Evolutionary conservation across 2,888 invertebrate species (phyloP), one percentile per base, ranked within the genome.

Genomic region (Euspilapteryx auroguttella): DNA sequence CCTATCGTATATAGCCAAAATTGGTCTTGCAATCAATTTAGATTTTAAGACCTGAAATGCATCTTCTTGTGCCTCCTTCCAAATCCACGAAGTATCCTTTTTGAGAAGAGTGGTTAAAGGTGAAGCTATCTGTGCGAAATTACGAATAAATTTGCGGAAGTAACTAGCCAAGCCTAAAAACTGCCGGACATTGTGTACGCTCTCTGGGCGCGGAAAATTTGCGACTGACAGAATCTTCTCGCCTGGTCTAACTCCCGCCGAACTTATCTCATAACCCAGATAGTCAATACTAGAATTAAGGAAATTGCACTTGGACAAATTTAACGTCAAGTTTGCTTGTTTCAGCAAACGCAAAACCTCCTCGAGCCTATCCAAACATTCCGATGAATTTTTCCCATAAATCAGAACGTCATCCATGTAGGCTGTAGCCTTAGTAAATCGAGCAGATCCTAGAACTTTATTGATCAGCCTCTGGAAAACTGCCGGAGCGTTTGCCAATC

Each of bases 241-340:
- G 4, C 44, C 47, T 2, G 50, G 50, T 28, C 31, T 25, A 1
- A 52, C 34, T 0, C 45, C 44, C 0, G 33, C 21, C n/a, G 13
- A 28, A 7, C 36, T 37, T 20, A 50, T 37, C 29, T 45, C 40
- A 14, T 41, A 39, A 0, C 48, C 49, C 12, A 50, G 35, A 30
- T 45, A 51, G 4, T 47, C 40, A 8, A 51, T 36, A 17, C 28
- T 31, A 1, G 30, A 30, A 24, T 34, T 12, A 4, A 44, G 34
- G 27, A 52, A 47, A 3, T 31, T 14, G 28, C 45, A 48, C 28
- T 45, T 49, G 0, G 35, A 30, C 2, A 50, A 24, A 29, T 52
- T 52, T 3, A 55, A 21, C 1, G 46, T 49, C 3, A 54, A 29
- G n/a, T 41, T 40, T 4, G 46, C 40, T 1, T 37, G 29, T 24